phyloP scores from a whole-genome alignment of 2,888 invertebrate genomes.

The Diaphora mendica region DNA sequence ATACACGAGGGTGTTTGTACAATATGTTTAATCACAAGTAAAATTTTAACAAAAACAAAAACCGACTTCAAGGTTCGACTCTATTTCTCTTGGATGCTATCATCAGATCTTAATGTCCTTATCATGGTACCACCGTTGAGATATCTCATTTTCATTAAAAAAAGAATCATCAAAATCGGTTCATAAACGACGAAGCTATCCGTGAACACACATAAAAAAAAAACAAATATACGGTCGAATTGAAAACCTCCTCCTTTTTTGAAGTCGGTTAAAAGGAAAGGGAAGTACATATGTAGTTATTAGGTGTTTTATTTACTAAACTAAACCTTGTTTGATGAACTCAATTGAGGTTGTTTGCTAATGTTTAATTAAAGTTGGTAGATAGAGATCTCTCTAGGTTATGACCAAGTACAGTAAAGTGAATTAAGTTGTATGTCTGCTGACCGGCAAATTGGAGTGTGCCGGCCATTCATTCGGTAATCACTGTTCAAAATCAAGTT shows the following conservation, averaged over 20 bases:
- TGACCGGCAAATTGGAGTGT: constrained; percentile 47
- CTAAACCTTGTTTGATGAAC: constrained; percentile 65
- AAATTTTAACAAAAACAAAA: no score
- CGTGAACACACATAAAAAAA: no score
- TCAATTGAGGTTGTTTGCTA: constrained; percentile 66
- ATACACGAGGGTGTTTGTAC: no score
- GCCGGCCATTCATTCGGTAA: constrained; percentile 35
- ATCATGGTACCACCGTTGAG: no score
- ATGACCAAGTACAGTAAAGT: constrained; percentile 68
- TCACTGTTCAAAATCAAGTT: constrained; percentile 1
- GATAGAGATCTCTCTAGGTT: constrained; percentile 81
- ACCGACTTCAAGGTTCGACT: no score
- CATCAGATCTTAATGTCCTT: no score
- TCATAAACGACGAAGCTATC: no score
- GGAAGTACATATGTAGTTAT: constrained; percentile 49
- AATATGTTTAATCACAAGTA: not conserved
- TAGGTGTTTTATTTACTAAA: constrained; percentile 58
- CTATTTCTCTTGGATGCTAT: no score
- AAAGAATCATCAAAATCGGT: no score
- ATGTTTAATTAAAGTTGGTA: constrained; percentile 69
- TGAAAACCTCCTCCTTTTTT: no score
- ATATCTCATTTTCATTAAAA: no score
- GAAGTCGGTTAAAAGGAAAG: constrained; percentile 43
- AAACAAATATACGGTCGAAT: no score
- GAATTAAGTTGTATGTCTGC: constrained; percentile 41